Conservation (phyloP, 2,888 invertebrate genomes). For the Caenorhabditis sp. region DNA sequence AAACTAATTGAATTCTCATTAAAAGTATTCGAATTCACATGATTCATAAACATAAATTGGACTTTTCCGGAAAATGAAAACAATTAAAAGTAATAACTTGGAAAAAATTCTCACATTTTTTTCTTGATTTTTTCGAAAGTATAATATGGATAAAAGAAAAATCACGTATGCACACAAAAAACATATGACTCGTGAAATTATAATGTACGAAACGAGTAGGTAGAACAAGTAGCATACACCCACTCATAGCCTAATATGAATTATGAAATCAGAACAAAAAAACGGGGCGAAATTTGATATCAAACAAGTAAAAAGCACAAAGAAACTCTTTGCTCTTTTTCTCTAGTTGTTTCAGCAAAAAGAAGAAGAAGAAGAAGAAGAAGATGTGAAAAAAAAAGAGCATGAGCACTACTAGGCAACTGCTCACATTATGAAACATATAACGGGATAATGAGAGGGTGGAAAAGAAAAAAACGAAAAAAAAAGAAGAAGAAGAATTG, state of each 20-base stretch:
- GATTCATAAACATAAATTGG: not conserved
- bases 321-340: too few relatives aligned
- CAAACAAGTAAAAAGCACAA: not conserved
- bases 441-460: constrained; percentile 3
- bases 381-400: constrained; percentile 1
- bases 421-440: constrained; percentile 4
- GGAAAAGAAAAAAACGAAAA: constrained; percentile 4
- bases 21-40: not conserved
- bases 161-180: too few relatives aligned
- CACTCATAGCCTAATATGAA: not conserved
- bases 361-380: too few relatives aligned
- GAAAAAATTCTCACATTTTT: too few relatives aligned
- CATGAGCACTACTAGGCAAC: constrained; percentile 1
- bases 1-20: not conserved
- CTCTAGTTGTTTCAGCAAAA: not conserved
- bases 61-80: not conserved
- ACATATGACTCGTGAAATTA: too few relatives aligned
- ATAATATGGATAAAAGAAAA: too few relatives aligned
- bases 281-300: not conserved
- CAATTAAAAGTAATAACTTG: not conserved
- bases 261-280: not conserved
- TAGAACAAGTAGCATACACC: too few relatives aligned
- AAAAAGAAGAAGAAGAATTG: not conserved
- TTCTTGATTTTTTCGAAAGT: too few relatives aligned
- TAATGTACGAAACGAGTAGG: too few relatives aligned